Conservation (phyloP, 2,113 vertebrate genomes). For the Aspidoscelis tigris region DNA sequence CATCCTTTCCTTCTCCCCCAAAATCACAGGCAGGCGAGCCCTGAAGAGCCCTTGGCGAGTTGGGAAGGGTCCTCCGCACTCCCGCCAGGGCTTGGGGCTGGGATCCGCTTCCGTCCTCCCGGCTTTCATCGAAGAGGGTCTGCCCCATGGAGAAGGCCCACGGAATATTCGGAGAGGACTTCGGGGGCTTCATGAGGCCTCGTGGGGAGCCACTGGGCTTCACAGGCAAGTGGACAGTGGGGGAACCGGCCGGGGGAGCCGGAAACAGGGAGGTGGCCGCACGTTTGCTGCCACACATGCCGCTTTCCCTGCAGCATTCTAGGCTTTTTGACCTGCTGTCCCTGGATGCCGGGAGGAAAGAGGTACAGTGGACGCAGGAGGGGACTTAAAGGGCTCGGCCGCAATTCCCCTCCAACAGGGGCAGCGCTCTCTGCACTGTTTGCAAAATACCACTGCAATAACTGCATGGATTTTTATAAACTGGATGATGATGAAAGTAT, state of each 20-base stretch:
- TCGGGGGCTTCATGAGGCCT: constrained; percentile 90
- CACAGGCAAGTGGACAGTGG: constrained; percentile 78
- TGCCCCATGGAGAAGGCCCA: constrained; percentile 89
- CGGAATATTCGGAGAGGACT: constrained; percentile 87
- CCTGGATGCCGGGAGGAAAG: too few species aligned
- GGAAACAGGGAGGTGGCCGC: too few species aligned
- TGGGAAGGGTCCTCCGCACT: constrained; percentile 73
- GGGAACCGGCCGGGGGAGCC: rapidly evolving
- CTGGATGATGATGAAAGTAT: too few species aligned
- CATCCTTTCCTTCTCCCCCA: neutral
- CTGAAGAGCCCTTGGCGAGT: neutral
- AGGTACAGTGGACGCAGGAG: too few species aligned
- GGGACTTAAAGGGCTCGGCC: too few species aligned
- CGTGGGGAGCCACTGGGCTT: constrained; percentile 83
- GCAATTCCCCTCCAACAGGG: too few species aligned
- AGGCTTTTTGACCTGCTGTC: too few species aligned
- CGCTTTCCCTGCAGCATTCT: too few species aligned
- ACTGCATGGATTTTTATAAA: too few species aligned
- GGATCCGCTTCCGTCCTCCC: constrained; percentile 73
- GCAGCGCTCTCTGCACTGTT: too few species aligned
- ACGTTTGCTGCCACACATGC: too few species aligned
- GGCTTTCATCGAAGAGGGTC: constrained; percentile 56
- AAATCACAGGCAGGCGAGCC: neutral
- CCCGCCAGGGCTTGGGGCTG: constrained; percentile 84
- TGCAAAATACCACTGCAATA: too few species aligned